Evolutionary conservation across 2,888 invertebrate genomes (phyloP).

Genomic region (Scaptomyza flava): DNA sequence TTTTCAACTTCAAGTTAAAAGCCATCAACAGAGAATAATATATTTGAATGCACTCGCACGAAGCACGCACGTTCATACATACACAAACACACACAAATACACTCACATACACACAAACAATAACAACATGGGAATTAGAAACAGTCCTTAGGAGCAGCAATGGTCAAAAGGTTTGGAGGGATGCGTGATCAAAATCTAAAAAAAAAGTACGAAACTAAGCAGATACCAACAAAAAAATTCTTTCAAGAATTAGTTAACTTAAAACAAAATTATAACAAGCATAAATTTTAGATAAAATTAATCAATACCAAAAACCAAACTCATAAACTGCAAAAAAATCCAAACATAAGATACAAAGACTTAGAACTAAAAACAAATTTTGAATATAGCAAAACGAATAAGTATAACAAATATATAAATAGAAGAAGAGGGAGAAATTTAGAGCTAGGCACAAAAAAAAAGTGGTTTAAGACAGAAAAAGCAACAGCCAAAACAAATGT

Average conservation of each 20-base stretch:
- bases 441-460: slow-evolving; percentile 18
- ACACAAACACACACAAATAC: slow-evolving; percentile 30
- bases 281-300: slow-evolving; percentile 61
- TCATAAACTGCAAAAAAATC: slow-evolving; percentile 29
- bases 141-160: slow-evolving; percentile 60
- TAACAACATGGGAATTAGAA: slow-evolving; percentile 44
- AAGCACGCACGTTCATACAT: slow-evolving; percentile 29
- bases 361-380: slow-evolving; percentile 56
- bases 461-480: slow-evolving; percentile 57
- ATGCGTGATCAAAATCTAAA: slow-evolving; percentile 82
- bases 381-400: slow-evolving; percentile 56
- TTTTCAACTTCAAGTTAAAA: slow-evolving; percentile 58
- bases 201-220: slow-evolving; percentile 22
- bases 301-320: slow-evolving; percentile 35
- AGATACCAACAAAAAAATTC: slow-evolving; percentile 23
- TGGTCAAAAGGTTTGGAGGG: slow-evolving; percentile 83
- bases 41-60: slow-evolving; percentile 52
- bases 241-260: slow-evolving; percentile 22
- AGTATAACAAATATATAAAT: slow-evolving; percentile 5
- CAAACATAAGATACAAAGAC: slow-evolving; percentile 49
- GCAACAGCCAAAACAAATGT: slow-evolving; percentile 29
- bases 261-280: slow-evolving; percentile 31
- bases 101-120: slow-evolving; percentile 21
- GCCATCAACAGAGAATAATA: slow-evolving; percentile 39
- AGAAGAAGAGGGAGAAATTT: slow-evolving; percentile 12